These are phyloP conservation scores for Nomada lathburiana DNA, from an alignment of 2,888 invertebrate genomes.

Conservation along the genomic window DNA sequence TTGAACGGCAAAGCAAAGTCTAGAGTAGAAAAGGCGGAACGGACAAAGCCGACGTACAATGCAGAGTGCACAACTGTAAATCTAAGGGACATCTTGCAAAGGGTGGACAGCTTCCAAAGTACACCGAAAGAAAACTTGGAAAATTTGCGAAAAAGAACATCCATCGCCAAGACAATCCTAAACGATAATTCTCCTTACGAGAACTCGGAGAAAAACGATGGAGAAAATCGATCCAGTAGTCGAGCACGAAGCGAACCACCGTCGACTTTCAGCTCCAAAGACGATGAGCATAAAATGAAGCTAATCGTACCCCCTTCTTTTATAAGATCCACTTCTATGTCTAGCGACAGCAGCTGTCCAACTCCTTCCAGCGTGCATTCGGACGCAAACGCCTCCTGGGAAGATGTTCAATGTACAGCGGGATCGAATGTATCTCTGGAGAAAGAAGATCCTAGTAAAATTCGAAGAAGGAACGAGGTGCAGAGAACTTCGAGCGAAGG, in stretches of 20 bases:
- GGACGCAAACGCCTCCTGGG: constrained; percentile 79
- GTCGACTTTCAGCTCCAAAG: constrained; percentile 30
- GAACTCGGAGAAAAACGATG: constrained; percentile 63
- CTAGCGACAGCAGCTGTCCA: constrained; percentile 80
- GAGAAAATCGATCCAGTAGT: constrained; percentile 35
- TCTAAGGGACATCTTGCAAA: constrained; percentile 80
- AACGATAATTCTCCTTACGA: constrained; percentile 75
- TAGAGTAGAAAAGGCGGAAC: constrained; percentile 36
- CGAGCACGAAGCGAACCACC: constrained; percentile 67
- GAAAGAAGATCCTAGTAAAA: constrained; percentile 67
- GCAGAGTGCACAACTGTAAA: constrained; percentile 76
- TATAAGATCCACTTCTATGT: constrained; percentile 76
- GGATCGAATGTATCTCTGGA: constrained; percentile 68
- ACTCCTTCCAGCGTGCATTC: constrained; percentile 79
- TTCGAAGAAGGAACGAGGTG: constrained; percentile 43
- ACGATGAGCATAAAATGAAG: constrained; percentile 67
- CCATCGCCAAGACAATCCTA: constrained; percentile 80
- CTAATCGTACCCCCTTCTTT: constrained; percentile 73
- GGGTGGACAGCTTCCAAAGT: constrained; percentile 74
- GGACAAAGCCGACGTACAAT: constrained; percentile 31
- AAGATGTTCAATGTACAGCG: constrained; percentile 70
- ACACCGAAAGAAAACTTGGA: constrained; percentile 80
- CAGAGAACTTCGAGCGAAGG: constrained; percentile 61
- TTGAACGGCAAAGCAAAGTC: constrained; percentile 37
- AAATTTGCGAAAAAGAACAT: constrained; percentile 79